phyloP scores from a whole-genome alignment of 2,888 invertebrate genomes.

The Oegoconia quadripuncta region DNA sequence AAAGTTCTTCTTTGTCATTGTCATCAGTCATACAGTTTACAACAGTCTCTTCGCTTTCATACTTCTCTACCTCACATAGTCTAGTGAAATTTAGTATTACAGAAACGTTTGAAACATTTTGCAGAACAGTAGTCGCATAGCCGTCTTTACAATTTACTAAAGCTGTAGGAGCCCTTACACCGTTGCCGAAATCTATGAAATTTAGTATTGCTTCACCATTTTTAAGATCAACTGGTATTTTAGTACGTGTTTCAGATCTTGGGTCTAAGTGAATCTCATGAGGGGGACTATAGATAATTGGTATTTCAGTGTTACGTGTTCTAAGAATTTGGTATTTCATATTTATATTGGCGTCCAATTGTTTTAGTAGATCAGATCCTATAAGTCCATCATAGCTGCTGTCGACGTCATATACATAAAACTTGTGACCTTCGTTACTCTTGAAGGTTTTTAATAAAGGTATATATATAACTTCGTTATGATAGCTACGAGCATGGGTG shows the following conservation, averaged over 20 bases:
- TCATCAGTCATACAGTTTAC: too few relatives aligned
- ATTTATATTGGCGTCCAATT: conserved; percentile 13
- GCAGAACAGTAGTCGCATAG: conserved; percentile 9
- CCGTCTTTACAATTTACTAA: conserved; percentile 12
- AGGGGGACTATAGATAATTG: conserved; percentile 16
- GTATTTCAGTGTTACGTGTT: conserved; percentile 8
- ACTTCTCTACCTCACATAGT: conserved; percentile 5
- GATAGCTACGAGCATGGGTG: conserved; percentile 13
- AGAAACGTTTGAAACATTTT: conserved; percentile 5
- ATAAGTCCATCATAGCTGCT: conserved; percentile 18
- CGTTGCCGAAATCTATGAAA: conserved; percentile 6
- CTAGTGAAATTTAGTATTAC: conserved; percentile 4
- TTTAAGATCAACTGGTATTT: conserved; percentile 1
- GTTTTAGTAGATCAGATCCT: conserved; percentile 17
- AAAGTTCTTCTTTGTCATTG: conserved; percentile 4
- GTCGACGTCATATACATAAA: conserved; percentile 20
- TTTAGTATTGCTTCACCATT: conserved; percentile 11
- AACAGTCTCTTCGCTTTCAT: neutral
- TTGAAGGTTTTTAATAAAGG: conserved; percentile 10
- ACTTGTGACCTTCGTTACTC: conserved; percentile 13
- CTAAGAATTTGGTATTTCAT: conserved; percentile 7
- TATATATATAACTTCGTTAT: conserved; percentile 9
- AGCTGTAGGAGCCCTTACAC: conserved; percentile 13
- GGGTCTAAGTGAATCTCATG: neutral
- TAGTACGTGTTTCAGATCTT: conserved; percentile 1